A percentile compares a stretch with the other conserved stretches of the same genome.
phyloP scores from a whole-genome alignment of 2,888 invertebrate species.

The Pandemis heparana region DNA sequence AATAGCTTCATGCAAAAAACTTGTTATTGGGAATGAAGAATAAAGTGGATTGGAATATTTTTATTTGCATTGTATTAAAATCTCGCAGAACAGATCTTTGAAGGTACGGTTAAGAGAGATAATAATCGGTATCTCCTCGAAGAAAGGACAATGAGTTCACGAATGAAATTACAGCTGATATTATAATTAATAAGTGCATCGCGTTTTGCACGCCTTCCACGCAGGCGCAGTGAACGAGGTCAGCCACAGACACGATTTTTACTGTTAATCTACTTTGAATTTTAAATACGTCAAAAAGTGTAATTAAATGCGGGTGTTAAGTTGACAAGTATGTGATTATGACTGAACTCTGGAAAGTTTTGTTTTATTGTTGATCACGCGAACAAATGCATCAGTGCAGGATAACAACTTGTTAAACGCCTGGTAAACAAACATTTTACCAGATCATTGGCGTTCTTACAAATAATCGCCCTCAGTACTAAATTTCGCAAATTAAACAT shows the following conservation, averaged over 20 bases:
- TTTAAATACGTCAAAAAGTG: constrained; percentile 47
- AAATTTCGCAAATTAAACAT: too few relatives aligned
- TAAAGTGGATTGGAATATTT: background rate
- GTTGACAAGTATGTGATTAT: background rate
- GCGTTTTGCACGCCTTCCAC: constrained; percentile 71
- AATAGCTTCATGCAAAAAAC: background rate
- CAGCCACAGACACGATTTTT: constrained; percentile 55
- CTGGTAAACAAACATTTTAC: too few relatives aligned
- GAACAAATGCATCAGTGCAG: too few relatives aligned
- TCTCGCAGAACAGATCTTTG: background rate
- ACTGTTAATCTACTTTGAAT: constrained; percentile 50
- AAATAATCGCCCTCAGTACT: too few relatives aligned
- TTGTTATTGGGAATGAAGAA: background rate
- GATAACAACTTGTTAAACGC: too few relatives aligned
- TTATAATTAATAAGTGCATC: constrained; percentile 72
- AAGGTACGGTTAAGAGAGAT: background rate
- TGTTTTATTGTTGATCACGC: too few relatives aligned
- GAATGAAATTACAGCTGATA: constrained; percentile 55
- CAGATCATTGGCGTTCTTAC: too few relatives aligned
- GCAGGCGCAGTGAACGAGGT: constrained; percentile 66
- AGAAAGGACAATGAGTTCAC: constrained; percentile 52
- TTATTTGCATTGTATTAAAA: background rate
- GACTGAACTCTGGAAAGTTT: too few relatives aligned
- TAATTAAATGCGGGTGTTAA: background rate
- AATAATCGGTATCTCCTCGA: constrained; percentile 33